Conservation (phyloP, 2,113 vertebrate genomes). For the Acrocephalus kingi region DNA sequence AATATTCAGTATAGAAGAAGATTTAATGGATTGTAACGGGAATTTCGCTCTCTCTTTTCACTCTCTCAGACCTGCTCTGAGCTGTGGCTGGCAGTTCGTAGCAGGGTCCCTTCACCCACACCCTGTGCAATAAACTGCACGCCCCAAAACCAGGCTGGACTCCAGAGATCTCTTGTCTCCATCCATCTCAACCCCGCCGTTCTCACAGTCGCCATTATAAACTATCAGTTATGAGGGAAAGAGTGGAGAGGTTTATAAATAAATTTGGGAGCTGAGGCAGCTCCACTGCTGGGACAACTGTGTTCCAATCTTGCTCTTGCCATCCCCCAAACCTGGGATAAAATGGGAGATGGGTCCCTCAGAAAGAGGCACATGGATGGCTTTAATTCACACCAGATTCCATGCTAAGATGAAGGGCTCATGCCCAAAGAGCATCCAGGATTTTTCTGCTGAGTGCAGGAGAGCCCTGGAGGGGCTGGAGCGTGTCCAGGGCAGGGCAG, state of each 20-base stretch:
- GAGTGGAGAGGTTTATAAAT: neutral
- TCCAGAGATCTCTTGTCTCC: too few relatives aligned
- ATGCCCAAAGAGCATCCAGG: neutral
- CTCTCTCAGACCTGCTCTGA: too few relatives aligned
- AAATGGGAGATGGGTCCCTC: neutral
- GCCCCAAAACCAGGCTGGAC: too few relatives aligned
- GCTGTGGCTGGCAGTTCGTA: too few relatives aligned
- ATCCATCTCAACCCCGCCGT: too few relatives aligned
- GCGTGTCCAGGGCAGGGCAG: too few relatives aligned
- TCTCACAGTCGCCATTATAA: neutral
- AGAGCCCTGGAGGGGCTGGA: neutral
- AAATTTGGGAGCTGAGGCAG: neutral
- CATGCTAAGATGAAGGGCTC: neutral
- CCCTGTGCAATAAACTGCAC: too few relatives aligned
- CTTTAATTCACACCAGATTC: neutral
- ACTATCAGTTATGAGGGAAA: conserved; percentile 4
- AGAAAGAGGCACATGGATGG: neutral
- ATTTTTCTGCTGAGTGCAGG: neutral
- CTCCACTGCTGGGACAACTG: neutral
- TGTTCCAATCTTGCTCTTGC: neutral
- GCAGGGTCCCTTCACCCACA: too few relatives aligned
- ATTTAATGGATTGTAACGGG: too few relatives aligned
- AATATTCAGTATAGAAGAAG: too few relatives aligned
- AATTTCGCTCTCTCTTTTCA: too few relatives aligned
- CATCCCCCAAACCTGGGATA: neutral